Evolutionary conservation across 37 sponge, comb jelly and placozoan species (phyloP), one percentile per base, ranked within the genome.

Genomic region (Beroe forskalii): DNA sequence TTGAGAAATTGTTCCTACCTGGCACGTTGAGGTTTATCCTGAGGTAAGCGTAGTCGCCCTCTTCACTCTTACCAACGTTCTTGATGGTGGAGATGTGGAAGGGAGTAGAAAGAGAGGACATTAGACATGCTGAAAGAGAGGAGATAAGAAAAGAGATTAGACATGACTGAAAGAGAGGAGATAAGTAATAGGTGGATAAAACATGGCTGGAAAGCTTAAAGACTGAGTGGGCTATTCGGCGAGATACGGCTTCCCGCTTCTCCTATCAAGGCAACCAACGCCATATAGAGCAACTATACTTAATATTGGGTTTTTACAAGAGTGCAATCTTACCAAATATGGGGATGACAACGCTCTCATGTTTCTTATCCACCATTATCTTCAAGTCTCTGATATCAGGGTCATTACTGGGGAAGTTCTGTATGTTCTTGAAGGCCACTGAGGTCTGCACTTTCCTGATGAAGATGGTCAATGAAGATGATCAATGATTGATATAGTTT

Each of bases 1-100:
- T n/a, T n/a, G n/a, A n/a, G n/a, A n/a, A n/a, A n/a, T n/a, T n/a
- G n/a, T n/a, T n/a, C n/a, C n/a, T n/a, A 80, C 86, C 86, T 40
- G 86, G 86, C 37, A 80, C 86, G 22, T 80, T 80, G 92, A 98
- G 94, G 80, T 98, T 98, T 38, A 95, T 92, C 28, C 99, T 92
- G 20, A 98, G 91, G 91, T 98, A 98, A 20, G 90, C 91, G 67
- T 94, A 96, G 67, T 94, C 94, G 24, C 99, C 99, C 83, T 98
- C 97, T 48, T 96, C 99, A 91, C 95, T 96, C 67, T 94, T 93
- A 89, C 99, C 96, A 90, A 94, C 92, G 86, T 95, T 98, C 97
- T 98, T 98, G 40, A 98, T 76, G 14, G 93, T 94, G 19, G 97
- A 96, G 38, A 98, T 94, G 83, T 98, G 99, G 62, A 96, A 96